phyloP scores from a whole-genome alignment of 2,113 vertebrate genomes.

The Apaloderma vittatum region DNA sequence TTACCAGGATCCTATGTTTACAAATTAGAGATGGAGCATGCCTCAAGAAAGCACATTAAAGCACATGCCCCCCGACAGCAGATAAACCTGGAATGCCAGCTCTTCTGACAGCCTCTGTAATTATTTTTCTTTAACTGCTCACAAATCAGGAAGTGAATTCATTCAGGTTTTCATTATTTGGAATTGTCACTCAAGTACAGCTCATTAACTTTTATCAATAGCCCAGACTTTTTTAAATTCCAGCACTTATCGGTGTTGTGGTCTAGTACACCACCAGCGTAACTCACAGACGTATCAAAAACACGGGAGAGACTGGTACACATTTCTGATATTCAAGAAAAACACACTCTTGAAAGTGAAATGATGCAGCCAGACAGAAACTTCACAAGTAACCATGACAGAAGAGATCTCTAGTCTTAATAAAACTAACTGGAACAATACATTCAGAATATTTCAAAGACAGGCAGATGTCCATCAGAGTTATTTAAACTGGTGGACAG shows the following conservation, averaged over 20 bases:
- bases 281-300: background rate
- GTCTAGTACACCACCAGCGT: background rate
- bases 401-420: background rate
- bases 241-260: background rate
- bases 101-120: background rate
- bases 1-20: slow-evolving; percentile 19
- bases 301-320: background rate
- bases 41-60: slow-evolving; percentile 27
- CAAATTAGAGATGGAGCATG: background rate
- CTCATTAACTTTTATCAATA: background rate
- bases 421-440: background rate
- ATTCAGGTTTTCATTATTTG: background rate
- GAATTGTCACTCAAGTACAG: background rate
- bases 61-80: background rate
- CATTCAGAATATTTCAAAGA: background rate
- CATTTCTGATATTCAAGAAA: background rate
- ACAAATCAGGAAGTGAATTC: background rate
- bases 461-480: background rate
- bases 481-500: background rate
- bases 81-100: slow-evolving; percentile 34
- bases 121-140: background rate
- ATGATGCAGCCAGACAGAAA: background rate
- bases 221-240: background rate
- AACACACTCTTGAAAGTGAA: background rate
- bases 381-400: background rate